Conservation (phyloP, 2,797 vertebrate genomes). For the Thripadectes ignobilis region DNA sequence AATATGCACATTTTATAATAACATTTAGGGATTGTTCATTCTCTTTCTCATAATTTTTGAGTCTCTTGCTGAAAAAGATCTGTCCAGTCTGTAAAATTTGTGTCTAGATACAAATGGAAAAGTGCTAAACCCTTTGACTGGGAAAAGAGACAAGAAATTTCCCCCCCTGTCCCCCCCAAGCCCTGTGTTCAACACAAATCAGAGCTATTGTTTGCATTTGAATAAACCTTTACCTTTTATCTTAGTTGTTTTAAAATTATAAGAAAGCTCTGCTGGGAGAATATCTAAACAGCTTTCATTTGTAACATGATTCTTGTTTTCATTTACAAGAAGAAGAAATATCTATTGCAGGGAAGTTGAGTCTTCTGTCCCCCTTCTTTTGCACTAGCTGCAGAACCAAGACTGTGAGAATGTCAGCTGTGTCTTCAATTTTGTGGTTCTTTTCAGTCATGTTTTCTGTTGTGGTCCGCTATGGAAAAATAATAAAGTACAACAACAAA, state of each 20-base stretch:
- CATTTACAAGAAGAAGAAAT: background rate
- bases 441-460: slow-evolving; percentile 5
- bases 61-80: background rate
- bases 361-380: background rate
- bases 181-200: background rate
- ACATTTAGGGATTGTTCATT: background rate
- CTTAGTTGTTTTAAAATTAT: background rate
- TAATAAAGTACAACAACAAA: background rate
- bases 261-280: background rate
- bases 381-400: background rate
- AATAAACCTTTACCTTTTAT: background rate
- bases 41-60: background rate
- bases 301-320: background rate
- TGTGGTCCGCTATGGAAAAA: slow-evolving; percentile 26
- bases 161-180: background rate
- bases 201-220: background rate
- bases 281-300: background rate
- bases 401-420: background rate
- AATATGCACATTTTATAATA: background rate
- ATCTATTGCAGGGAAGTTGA: background rate
- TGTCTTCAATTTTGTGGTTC: background rate
- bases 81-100: background rate
- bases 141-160: background rate
- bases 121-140: background rate
- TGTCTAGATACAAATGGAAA: background rate